Conservation (phyloP, 2,888 invertebrate genomes). For the Sinohyriopsis cumingii region DNA sequence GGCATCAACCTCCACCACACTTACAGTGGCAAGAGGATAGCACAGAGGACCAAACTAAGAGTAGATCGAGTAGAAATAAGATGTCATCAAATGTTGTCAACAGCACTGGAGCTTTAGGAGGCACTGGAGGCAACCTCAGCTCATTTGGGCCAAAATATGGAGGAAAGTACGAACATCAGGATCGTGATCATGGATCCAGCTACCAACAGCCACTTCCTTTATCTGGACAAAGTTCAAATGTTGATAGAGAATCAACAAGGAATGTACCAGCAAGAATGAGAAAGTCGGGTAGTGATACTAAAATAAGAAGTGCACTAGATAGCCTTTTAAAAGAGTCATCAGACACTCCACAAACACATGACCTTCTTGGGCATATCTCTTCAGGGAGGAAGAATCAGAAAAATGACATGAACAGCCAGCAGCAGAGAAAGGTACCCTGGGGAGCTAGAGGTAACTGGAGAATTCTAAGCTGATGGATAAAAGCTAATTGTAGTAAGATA, state of each 20-base stretch:
- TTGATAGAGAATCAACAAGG: constrained; percentile 5
- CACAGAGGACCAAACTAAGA: constrained; percentile 12
- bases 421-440: no score
- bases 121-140: constrained; percentile 10
- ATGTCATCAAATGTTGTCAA: not conserved
- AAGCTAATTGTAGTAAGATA: no score
- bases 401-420: constrained; percentile 4
- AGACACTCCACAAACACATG: constrained; percentile 17
- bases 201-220: constrained; percentile 9
- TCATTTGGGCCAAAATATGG: constrained; percentile 27
- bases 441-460: no score
- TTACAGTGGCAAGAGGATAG: constrained; percentile 11
- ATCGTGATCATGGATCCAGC: constrained; percentile 23
- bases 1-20: constrained; percentile 25
- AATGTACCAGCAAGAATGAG: constrained; percentile 13
- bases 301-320: constrained; percentile 32
- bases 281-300: constrained; percentile 14
- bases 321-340: constrained; percentile 25
- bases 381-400: constrained; percentile 3
- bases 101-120: not conserved
- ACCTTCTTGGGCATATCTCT: constrained; percentile 25
- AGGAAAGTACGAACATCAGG: constrained; percentile 5
- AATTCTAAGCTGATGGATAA: no score
- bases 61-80: constrained; percentile 3
- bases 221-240: not conserved